These are phyloP conservation scores for Conomelus anceps DNA, from an alignment of 2,888 invertebrate genomes.

Conservation along the genomic window DNA sequence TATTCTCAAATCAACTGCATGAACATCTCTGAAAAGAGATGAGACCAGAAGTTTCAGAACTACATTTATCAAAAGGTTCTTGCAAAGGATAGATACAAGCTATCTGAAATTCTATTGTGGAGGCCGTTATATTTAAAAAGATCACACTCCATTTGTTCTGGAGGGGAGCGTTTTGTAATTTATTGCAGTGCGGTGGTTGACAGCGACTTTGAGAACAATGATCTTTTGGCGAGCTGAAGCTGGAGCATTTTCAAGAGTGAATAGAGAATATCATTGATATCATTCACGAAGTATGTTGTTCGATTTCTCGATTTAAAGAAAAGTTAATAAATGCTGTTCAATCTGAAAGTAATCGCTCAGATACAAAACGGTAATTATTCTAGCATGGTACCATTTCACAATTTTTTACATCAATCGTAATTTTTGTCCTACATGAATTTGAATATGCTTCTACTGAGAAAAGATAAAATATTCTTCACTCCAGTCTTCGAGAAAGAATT, in stretches of 20 bases:
- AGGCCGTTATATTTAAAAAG: neutral
- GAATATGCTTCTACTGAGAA: no score
- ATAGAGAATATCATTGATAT: neutral
- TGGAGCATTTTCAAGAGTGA: neutral
- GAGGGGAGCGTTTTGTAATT: neutral
- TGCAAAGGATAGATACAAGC: neutral
- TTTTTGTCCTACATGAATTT: no score
- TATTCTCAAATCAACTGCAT: neutral
- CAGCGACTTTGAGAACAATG: neutral
- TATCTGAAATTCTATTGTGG: neutral
- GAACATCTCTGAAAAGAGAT: no score
- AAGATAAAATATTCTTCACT: no score
- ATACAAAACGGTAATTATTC: no score
- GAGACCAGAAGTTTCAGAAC: neutral
- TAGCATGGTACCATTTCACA: no score
- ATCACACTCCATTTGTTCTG: neutral
- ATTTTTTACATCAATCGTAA: no score
- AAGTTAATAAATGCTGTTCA: no score
- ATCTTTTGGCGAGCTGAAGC: neutral
- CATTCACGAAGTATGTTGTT: neutral
- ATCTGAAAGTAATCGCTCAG: no score
- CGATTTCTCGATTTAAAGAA: neutral
- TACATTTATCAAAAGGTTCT: neutral
- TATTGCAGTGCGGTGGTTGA: neutral
- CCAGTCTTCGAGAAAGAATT: no score